A percentile compares a stretch with the other conserved stretches of the same genome.
These are phyloP conservation scores for Heliocidaris tuberculata DNA, from an alignment of 35 echinoderm and acorn worm genomes.

Conservation along the genomic window DNA sequence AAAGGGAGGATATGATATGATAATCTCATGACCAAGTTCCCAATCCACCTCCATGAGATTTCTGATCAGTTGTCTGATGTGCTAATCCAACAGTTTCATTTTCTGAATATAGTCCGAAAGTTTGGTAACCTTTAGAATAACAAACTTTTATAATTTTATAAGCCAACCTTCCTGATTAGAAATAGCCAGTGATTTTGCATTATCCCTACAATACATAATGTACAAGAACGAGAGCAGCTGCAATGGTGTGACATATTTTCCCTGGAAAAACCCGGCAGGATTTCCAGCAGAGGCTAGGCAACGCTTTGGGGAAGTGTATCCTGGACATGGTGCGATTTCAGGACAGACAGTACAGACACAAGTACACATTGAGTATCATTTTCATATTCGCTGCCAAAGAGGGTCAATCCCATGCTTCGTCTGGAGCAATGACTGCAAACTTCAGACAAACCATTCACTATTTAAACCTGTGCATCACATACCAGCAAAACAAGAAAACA, in stretches of 20 bases:
- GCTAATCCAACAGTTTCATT: not conserved
- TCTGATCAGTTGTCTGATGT: not conserved
- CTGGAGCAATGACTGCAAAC: too few relatives aligned
- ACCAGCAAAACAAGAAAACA: too few relatives aligned
- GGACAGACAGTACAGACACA: not conserved
- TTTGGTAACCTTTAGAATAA: not conserved
- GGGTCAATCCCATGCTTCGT: too few relatives aligned
- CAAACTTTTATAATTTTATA: not conserved
- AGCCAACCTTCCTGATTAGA: not conserved
- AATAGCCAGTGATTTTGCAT: not conserved
- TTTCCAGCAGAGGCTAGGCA: not conserved
- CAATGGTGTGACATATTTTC: not conserved
- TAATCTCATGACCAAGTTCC: not conserved
- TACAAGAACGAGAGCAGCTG: not conserved
- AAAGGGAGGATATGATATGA: not conserved
- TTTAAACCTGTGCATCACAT: too few relatives aligned
- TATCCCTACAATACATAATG: not conserved
- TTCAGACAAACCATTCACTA: too few relatives aligned
- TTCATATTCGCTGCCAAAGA: too few relatives aligned
- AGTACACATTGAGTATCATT: too few relatives aligned
- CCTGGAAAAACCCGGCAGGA: not conserved
- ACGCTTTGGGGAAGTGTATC: not conserved
- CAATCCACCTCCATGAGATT: not conserved
- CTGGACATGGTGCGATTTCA: not conserved
- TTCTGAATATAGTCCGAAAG: not conserved